Evolutionary conservation across 2,888 invertebrate species (phyloP).

Genomic region (Amiota communis): DNA sequence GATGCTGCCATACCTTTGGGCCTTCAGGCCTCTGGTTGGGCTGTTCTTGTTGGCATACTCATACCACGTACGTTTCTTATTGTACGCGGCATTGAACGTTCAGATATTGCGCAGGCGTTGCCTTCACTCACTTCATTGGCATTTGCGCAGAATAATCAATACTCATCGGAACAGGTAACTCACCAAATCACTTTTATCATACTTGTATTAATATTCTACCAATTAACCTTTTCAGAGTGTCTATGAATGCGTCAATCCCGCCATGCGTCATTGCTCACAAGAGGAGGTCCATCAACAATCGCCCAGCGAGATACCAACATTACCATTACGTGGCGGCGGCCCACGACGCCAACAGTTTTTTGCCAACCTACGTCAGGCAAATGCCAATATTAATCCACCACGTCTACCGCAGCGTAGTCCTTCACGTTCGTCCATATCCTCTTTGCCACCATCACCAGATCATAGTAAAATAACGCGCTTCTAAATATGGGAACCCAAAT

Average conservation of each 20-base stretch:
- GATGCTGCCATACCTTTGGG: slow-evolving; percentile 79
- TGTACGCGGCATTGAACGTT: slow-evolving; percentile 78
- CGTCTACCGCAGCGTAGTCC: slow-evolving; percentile 66
- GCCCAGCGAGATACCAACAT: slow-evolving; percentile 73
- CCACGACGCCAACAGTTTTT: slow-evolving; percentile 72
- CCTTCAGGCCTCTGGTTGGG: slow-evolving; percentile 78
- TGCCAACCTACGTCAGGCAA: slow-evolving; percentile 71
- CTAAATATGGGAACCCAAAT: slow-evolving; percentile 49
- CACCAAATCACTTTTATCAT: not conserved
- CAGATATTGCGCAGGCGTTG: slow-evolving; percentile 76
- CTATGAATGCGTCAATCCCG: slow-evolving; percentile 77
- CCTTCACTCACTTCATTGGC: slow-evolving; percentile 74
- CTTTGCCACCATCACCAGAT: slow-evolving; percentile 68
- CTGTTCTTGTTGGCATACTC: slow-evolving; percentile 78
- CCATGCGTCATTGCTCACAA: slow-evolving; percentile 72
- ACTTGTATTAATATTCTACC: not conserved
- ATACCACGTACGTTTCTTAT: slow-evolving; percentile 82
- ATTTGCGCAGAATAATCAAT: slow-evolving; percentile 73
- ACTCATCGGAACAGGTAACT: slow-evolving; percentile 72
- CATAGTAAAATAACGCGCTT: slow-evolving; percentile 72
- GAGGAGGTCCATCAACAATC: slow-evolving; percentile 71
- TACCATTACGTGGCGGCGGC: slow-evolving; percentile 71
- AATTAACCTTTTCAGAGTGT: slow-evolving; percentile 72
- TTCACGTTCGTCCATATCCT: slow-evolving; percentile 68
- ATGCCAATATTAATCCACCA: slow-evolving; percentile 69